Percentiles rank a stretch among this genome's conserved stretches.
These are phyloP conservation scores for Dolichotis patagonum DNA, from an alignment of 2,113 vertebrate species.

Conservation along the genomic window DNA sequence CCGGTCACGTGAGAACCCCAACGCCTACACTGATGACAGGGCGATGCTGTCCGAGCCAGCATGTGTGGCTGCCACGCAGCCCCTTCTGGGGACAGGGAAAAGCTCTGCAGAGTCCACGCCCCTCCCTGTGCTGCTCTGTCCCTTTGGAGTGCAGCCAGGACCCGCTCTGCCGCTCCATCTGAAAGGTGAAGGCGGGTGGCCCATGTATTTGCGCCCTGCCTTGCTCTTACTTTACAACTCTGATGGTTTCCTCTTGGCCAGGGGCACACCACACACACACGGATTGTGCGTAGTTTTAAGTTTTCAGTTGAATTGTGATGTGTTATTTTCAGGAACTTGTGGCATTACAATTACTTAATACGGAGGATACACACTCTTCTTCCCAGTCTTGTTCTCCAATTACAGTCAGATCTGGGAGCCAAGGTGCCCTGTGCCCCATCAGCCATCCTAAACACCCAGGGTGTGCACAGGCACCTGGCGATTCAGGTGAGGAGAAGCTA, in stretches of 20 bases:
- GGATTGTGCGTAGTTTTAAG: no score
- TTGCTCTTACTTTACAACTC: rapidly evolving
- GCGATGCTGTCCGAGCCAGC: neutral
- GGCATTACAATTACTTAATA: neutral
- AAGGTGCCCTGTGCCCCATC: neutral
- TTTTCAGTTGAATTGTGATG: neutral
- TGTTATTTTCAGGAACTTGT: rapidly evolving
- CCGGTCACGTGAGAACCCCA: neutral
- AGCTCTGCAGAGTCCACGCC: neutral
- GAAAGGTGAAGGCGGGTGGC: neutral
- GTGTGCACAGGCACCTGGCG: neutral
- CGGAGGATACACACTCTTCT: rapidly evolving
- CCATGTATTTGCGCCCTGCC: rapidly evolving
- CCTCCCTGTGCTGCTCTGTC: neutral
- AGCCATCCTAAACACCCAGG: rapidly evolving
- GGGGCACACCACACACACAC: rapidly evolving
- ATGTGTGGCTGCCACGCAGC: neutral
- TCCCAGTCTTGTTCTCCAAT: neutral
- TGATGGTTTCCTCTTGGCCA: rapidly evolving
- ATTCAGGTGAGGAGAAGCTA: neutral
- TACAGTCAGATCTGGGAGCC: neutral
- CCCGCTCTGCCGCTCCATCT: neutral
- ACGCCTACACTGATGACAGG: rapidly evolving
- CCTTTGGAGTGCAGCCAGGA: neutral
- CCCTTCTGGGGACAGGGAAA: neutral